Conservation (phyloP, 2,113 vertebrate genomes). For the Eudyptes chrysolophus region DNA sequence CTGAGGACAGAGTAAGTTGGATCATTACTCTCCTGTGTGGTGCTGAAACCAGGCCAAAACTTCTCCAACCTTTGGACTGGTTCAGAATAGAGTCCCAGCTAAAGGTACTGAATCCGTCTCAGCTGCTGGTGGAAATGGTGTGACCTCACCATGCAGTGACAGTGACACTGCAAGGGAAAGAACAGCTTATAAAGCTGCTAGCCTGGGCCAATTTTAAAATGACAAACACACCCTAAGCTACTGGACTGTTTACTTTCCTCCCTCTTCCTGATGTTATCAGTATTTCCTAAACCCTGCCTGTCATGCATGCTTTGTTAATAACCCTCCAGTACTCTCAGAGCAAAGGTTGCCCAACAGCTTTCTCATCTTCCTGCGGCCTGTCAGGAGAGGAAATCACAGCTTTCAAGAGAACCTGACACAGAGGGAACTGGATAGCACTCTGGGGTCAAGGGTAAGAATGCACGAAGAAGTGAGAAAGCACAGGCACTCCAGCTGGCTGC, state of each 20-base stretch:
- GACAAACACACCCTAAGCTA: constrained; percentile 6
- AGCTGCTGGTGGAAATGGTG: background rate
- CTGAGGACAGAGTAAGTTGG: background rate
- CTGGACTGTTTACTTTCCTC: constrained; percentile 51
- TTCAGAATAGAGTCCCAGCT: background rate
- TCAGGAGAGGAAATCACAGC: constrained; percentile 78
- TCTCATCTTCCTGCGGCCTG: constrained; percentile 79
- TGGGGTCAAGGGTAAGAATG: constrained; percentile 78
- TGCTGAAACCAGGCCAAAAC: background rate
- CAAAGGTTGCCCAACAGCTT: constrained; percentile 83
- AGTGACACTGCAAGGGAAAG: background rate
- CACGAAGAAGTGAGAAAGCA: constrained; percentile 70
- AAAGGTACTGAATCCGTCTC: background rate
- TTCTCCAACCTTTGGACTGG: background rate
- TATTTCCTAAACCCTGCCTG: constrained; percentile 73
- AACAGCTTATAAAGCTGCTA: background rate
- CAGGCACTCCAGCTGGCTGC: constrained; percentile 66
- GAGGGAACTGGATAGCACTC: constrained; percentile 73
- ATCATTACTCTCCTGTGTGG: background rate
- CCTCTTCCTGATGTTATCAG: constrained; percentile 69
- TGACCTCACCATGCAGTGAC: background rate
- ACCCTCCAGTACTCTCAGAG: constrained; percentile 60
- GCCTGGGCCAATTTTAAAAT: constrained; percentile 42
- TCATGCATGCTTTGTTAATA: constrained; percentile 70
- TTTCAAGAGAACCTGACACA: constrained; percentile 68